A percentile compares a stretch with the other conserved stretches of the same genome.
phyloP scores from a whole-genome alignment of 23 tunicate genomes.

The Corella eumyota region DNA sequence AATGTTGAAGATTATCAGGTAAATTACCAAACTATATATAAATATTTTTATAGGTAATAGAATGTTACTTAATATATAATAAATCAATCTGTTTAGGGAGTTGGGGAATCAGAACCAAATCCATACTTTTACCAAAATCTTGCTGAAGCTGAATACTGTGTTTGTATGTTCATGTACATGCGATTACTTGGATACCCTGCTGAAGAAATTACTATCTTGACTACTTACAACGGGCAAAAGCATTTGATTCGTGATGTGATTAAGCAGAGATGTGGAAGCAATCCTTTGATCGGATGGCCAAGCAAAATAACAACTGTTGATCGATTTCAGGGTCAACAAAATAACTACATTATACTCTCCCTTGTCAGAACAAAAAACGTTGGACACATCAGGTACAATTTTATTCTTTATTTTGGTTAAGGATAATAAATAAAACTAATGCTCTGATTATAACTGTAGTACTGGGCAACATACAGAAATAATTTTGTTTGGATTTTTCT shows the following conservation, averaged over 20 bases:
- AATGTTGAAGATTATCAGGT: conserved; percentile 91
- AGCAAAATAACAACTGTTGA: conserved; percentile 98
- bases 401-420: too few relatives aligned
- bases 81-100: conserved; percentile 26
- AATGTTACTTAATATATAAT: neutral
- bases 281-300: conserved; percentile 93
- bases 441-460: too few relatives aligned
- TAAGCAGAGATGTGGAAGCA: conserved; percentile 72
- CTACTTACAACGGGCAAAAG: conserved; percentile 99
- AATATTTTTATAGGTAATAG: neutral
- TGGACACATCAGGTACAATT: conserved; percentile 80
- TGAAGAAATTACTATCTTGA: conserved; percentile 83
- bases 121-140: conserved; percentile 99
- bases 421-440: too few relatives aligned
- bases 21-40: conserved; percentile 1
- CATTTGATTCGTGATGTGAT: conserved; percentile 94
- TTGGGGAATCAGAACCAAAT: conserved; percentile 96
- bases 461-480: too few relatives aligned
- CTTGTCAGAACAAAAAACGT: conserved; percentile 91
- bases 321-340: conserved; percentile 98
- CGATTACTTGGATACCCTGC: conserved; percentile 89
- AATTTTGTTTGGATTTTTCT: neutral
- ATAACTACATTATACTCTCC: conserved; percentile 95
- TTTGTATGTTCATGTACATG: conserved; percentile 95
- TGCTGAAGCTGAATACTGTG: conserved; percentile 97